These are phyloP conservation scores for Rhinolophus ferrumequinum DNA, from an alignment of 2,113 vertebrate species.

Conservation along the genomic window DNA sequence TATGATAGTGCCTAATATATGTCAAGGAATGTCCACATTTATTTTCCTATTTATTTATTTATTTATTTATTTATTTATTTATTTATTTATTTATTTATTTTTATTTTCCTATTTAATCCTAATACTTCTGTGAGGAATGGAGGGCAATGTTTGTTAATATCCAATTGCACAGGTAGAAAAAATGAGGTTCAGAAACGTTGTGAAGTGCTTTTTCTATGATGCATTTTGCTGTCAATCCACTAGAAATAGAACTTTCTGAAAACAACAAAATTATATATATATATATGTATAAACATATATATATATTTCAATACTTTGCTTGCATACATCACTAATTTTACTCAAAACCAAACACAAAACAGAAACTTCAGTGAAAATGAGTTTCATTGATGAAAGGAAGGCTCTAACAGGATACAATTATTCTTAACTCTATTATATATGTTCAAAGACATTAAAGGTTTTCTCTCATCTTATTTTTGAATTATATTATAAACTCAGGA, in stretches of 20 bases:
- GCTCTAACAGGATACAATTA: not conserved
- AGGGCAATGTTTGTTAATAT: not conserved
- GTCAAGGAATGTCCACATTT: not conserved
- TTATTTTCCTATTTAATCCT: not conserved
- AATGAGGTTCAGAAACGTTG: not conserved
- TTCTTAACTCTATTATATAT: not conserved
- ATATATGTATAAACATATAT: not conserved
- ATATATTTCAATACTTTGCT: not conserved
- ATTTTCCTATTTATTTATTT: not conserved
- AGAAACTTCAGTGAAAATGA: not conserved
- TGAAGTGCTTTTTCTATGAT: not conserved
- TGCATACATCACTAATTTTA: not conserved
- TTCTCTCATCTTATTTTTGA: not conserved
- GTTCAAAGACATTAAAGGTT: not conserved
- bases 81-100: too few species aligned
- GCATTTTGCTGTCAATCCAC: not conserved
- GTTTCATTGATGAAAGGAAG: not conserved
- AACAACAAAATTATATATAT: not conserved
- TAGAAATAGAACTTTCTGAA: conserved; percentile 4
- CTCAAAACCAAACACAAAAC: not conserved
- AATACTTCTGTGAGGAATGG: not conserved
- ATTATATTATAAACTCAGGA: conserved; percentile 2
- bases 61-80: too few species aligned
- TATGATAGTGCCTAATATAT: not conserved
- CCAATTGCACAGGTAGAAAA: not conserved